Base-by-base conservation (phyloP, 2,888 invertebrate genomes). In the Pegoplata infirma region DNA sequence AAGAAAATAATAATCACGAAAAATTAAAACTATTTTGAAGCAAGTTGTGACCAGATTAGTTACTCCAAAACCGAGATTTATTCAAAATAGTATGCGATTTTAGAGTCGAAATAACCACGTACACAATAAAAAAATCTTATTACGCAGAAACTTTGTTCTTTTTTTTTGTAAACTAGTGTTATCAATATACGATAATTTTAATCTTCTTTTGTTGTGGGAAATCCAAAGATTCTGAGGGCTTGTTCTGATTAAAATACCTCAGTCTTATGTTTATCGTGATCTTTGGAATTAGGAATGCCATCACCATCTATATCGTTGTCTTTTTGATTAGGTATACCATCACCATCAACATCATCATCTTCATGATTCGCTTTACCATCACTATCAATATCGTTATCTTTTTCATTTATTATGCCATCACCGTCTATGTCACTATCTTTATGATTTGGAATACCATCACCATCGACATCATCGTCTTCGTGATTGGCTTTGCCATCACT, bases 311-410 rank as follows among this genome's bases (percentile, higher is more conserved):
- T 68, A 53, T 81, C 81, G 5, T 82, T 81, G 36, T 83, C 82
- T 16, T 81, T 68, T 7, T 78, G 23, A 46, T 81, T 80, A 0
- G 82, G 84, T 58, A 86, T 83, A 17, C 84, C 86, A 79, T 87
- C 83, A 5, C 82, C 83, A 47, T 82, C 81, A 32, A 77, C 77
- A 74, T 85, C 82, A 64, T 76, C 61, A 44, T 81, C 81, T 58
- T 83, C 75, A 12, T 81, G 80, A 49, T 80, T 82, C 3, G 82
- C 84, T 68, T 86, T 84, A n/a, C 86, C 87, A 81, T 87, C 86
- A 64, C 85, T 84, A 55, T 86, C 86, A 25, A 87, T 84, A 56
- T 87, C 87, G 49, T 84, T 81, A 44, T 86, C 85, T 59, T 82
- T 81, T n/a, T 88, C 84, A 77, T 88, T 87, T 49, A 86, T 86